phyloP scores from a whole-genome alignment of 2,888 invertebrate species.

The Orchestes rusci region DNA sequence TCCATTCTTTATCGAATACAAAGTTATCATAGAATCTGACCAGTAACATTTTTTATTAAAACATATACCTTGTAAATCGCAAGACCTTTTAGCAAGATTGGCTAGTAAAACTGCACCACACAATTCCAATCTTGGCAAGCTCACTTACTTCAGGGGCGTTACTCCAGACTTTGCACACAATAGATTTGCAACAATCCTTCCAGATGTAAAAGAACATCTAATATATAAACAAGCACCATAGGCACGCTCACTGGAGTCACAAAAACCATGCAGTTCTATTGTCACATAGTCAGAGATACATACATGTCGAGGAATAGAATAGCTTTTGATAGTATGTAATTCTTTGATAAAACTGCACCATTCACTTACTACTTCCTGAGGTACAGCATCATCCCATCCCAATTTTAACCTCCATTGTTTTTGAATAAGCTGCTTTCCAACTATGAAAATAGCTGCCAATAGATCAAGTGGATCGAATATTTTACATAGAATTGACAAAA shows the following conservation, averaged over 20 bases:
- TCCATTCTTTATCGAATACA: too few relatives aligned
- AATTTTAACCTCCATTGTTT: neutral
- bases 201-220: neutral
- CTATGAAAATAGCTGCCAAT: neutral
- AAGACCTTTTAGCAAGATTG: neutral
- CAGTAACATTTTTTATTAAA: too few relatives aligned
- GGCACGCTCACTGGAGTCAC: neutral
- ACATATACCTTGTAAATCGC: too few relatives aligned
- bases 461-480: neutral
- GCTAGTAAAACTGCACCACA: conserved; percentile 1
- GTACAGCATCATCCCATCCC: neutral
- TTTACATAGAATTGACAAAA: neutral
- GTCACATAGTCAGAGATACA: neutral
- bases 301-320: neutral
- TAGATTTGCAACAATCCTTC: neutral
- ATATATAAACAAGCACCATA: neutral
- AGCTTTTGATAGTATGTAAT: neutral
- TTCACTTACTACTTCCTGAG: neutral
- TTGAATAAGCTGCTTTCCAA: neutral
- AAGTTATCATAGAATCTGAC: too few relatives aligned
- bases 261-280: neutral
- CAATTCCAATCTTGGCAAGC: conserved; percentile 1
- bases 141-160: neutral
- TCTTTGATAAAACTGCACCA: neutral
- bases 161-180: neutral